Evolutionary conservation across 2,797 vertebrate species (phyloP).

Genomic region (Girardinus metallicus): DNA sequence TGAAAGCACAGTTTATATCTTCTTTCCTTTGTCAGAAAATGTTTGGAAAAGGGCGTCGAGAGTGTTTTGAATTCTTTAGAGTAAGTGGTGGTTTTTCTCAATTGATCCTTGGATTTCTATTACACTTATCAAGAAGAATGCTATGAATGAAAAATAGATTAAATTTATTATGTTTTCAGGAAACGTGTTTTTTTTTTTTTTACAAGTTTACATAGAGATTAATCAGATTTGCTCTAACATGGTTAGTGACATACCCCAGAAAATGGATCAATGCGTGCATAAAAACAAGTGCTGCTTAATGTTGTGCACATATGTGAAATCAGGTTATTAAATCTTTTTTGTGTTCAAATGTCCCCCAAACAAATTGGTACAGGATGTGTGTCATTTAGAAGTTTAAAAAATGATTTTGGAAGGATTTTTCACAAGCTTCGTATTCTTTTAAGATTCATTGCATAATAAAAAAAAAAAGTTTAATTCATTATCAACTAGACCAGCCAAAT

Average conservation of each 20-base stretch:
- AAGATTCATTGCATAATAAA: not conserved
- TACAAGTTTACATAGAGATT: not conserved
- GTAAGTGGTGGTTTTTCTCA: not conserved
- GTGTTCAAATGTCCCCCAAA: too few species aligned
- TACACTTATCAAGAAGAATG: not conserved
- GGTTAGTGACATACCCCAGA: not conserved
- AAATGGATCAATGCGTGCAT: not conserved
- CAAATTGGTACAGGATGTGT: not conserved
- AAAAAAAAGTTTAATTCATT: not conserved
- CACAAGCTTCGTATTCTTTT: not conserved
- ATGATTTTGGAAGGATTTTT: not conserved
- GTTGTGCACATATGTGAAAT: not conserved
- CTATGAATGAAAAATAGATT: not conserved
- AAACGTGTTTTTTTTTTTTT: not conserved
- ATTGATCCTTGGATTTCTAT: not conserved
- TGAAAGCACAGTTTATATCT: not conserved
- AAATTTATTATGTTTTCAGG: not conserved
- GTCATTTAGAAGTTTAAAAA: not conserved
- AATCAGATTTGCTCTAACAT: not conserved
- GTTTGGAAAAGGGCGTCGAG: not conserved
- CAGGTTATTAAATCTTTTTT: not conserved
- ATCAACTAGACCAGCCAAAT: slow-evolving; percentile 30
- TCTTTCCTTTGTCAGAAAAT: not conserved
- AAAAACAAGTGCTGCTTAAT: not conserved
- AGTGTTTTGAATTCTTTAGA: not conserved